phyloP scores from a whole-genome alignment of 2,888 invertebrate genomes.

The Trachelus stipa region DNA sequence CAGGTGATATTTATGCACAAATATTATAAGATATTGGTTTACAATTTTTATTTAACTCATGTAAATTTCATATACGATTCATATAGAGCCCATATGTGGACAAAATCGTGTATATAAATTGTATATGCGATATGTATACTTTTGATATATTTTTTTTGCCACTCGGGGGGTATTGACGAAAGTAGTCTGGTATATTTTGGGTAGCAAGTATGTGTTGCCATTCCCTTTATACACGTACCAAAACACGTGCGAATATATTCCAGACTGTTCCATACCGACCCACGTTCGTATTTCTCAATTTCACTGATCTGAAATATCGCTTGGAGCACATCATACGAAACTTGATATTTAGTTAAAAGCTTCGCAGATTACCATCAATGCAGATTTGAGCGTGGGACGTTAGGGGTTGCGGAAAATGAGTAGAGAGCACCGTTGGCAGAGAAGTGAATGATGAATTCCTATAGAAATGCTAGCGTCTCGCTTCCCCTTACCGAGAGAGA shows the following conservation, averaged over 20 bases:
- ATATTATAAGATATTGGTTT: too few species aligned
- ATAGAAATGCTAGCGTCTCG: conserved; percentile 56
- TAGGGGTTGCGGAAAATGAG: conserved; percentile 33
- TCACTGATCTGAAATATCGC: neutral
- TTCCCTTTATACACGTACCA: neutral
- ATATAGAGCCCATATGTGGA: too few species aligned
- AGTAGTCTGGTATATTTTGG: neutral
- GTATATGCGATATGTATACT: too few species aligned
- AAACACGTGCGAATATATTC: neutral
- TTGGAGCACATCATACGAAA: conserved; percentile 2
- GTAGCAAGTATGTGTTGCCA: neutral
- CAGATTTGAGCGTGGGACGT: conserved; percentile 33
- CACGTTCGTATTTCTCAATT: neutral
- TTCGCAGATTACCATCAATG: conserved; percentile 49
- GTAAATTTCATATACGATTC: too few species aligned
- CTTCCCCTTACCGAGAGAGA: conserved; percentile 35
- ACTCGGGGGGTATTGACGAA: neutral
- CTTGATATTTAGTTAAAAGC: conserved; percentile 49
- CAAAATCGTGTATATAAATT: neutral
- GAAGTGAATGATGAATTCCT: conserved; percentile 57
- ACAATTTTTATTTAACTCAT: too few species aligned
- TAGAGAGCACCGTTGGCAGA: conserved; percentile 25
- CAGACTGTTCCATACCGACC: neutral
- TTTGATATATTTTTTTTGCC: too few species aligned
- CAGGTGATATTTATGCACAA: too few species aligned